Evolutionary conservation across 2,888 invertebrate genomes (phyloP).

Genomic region (Drosophila longiperda): DNA sequence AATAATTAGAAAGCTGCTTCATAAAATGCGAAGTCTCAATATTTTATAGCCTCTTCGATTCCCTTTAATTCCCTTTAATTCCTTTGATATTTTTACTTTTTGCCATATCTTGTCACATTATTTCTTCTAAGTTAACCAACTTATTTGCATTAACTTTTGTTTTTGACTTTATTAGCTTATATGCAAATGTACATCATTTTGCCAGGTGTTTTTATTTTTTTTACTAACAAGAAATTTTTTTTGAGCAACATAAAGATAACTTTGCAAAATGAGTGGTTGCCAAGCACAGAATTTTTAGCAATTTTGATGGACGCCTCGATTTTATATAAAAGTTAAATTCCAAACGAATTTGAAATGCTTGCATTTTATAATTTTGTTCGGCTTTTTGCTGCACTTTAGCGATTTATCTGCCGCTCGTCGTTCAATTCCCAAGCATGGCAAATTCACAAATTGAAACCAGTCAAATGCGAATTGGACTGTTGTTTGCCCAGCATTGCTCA

Average conservation of each 20-base stretch:
- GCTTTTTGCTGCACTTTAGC: not conserved
- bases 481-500: slow-evolving; percentile 14
- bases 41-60: not conserved
- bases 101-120: not conserved
- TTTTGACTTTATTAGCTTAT: not conserved
- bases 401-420: not conserved
- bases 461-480: not conserved
- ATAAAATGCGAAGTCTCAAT: not conserved
- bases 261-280: not conserved
- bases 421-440: not conserved
- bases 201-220: not conserved
- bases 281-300: not conserved
- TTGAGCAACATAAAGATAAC: not conserved
- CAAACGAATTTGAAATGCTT: not conserved
- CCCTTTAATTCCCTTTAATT: not conserved
- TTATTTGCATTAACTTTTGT: not conserved
- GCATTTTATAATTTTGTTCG: not conserved
- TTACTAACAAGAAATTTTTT: not conserved
- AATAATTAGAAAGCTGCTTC: not conserved
- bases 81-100: not conserved
- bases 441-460: not conserved
- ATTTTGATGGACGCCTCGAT: not conserved
- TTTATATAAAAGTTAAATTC: not conserved
- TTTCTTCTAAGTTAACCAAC: too few species aligned
- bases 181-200: not conserved